phyloP scores from a whole-genome alignment of 2,888 invertebrate genomes.

The Litoditis marina region DNA sequence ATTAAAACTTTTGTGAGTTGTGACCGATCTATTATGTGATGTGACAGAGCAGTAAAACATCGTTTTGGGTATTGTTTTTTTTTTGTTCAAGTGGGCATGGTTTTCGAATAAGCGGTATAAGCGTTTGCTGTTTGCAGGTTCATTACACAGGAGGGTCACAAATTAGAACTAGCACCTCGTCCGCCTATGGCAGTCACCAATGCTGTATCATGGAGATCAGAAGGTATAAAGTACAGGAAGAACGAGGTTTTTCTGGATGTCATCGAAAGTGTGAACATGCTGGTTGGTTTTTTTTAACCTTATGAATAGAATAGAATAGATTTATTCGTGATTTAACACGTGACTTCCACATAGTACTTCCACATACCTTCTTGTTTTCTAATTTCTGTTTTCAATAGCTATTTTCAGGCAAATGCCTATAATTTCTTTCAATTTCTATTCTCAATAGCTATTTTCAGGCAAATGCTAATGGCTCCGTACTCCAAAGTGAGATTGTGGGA shows the following conservation, averaged over 20 bases:
- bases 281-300: slow-evolving; percentile 67
- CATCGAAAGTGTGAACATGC: slow-evolving; percentile 91
- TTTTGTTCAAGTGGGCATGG: no score
- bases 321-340: no score
- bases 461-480: slow-evolving; percentile 91
- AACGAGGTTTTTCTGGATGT: slow-evolving; percentile 99
- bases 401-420: slow-evolving; percentile 78
- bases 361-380: no score
- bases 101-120: no score
- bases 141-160: slow-evolving; percentile 96
- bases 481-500: slow-evolving; percentile 95
- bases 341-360: no score
- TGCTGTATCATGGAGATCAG: slow-evolving; percentile 96
- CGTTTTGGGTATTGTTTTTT: no score
- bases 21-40: not conserved
- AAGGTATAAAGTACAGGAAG: slow-evolving; percentile 95
- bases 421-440: slow-evolving; percentile 71
- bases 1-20: not conserved
- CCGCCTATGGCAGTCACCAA: slow-evolving; percentile 99
- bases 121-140: no score
- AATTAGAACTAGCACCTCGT: slow-evolving; percentile 86
- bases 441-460: slow-evolving; percentile 66
- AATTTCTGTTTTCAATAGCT: not conserved
- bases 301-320: no score
- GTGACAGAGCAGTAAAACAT: no score